Base-by-base conservation (phyloP, 2,797 vertebrate genomes). In the Varecia variegata region DNA sequence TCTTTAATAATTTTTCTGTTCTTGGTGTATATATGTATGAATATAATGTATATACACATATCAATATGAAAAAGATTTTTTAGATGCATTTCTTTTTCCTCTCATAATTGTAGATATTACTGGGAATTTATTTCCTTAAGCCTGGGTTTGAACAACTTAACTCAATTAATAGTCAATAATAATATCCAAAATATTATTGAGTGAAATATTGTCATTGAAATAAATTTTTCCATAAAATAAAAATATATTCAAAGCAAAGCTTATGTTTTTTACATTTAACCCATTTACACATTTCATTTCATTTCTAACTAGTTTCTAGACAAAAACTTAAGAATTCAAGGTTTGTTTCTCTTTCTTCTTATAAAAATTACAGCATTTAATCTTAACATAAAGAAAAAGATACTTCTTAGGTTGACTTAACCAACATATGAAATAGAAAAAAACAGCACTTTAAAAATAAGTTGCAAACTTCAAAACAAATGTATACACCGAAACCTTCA, bases 391-490 rank as follows among this genome's bases (percentile, higher is more conserved):
- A 23, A 86, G 27, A 43, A 88, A 77, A 65, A 87, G 94, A 65
- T 81, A 1, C 17, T 70, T 93, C 52, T 38, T 73, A 80, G 30
- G 5, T n/a, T 88, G 21, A 65, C 2, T 21, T 70, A 88, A 80
- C 25, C 50, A 95, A 90, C 35, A 67, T 18, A n/a, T 76, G 45
- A 95, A 82, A 83, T 43, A 73, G 20, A 89, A 90, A 20, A 68
- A 70, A 80, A 30, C 7, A 90, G 11, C 38, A 30, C 71, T 74
- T 84, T 68, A 70, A 93, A 94, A 56, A 23, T 9, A 93, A 79
- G 7, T 74, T 74, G 27, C 90, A 87, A 88, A 84, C 52, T 95
- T 96, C 6, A 21, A 62, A 93, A 27, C 43, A 86, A 86, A 70
- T 30, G 5, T 65, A 54, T 9, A 13, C 32, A 77, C 45, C 21